Conservation (phyloP, 2,888 invertebrate genomes). For the Sarcophaga caerulescens region DNA sequence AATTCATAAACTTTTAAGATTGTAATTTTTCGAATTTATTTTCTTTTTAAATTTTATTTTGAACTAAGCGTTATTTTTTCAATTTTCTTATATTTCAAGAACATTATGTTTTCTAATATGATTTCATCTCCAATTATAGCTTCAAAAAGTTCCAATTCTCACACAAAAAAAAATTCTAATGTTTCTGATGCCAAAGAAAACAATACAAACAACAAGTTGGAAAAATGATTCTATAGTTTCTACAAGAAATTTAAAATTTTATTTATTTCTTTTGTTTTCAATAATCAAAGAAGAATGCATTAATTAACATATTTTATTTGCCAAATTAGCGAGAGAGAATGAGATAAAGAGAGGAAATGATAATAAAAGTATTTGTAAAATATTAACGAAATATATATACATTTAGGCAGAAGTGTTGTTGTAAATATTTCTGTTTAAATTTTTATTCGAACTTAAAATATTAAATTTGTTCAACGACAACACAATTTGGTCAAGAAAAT, state of each 20-base stretch:
- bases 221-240: background rate
- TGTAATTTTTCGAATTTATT: slow-evolving; percentile 59
- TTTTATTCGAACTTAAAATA: too few species aligned
- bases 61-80: slow-evolving; percentile 60
- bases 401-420: slow-evolving; percentile 4
- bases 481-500: slow-evolving; percentile 31
- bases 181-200: slow-evolving; percentile 7
- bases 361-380: slow-evolving; percentile 9
- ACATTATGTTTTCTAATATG: slow-evolving; percentile 10
- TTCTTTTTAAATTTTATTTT: slow-evolving; percentile 59
- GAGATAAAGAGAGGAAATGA: too few species aligned
- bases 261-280: background rate
- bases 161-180: background rate
- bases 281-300: slow-evolving; percentile 4
- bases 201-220: background rate
- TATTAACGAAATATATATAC: slow-evolving; percentile 47
- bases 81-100: slow-evolving; percentile 27
- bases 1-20: slow-evolving; percentile 14
- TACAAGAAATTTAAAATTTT: slow-evolving; percentile 4
- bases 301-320: slow-evolving; percentile 31
- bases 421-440: too few species aligned
- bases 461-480: background rate
- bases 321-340: background rate
- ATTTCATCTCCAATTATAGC: background rate
- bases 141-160: slow-evolving; percentile 11